A percentile compares a stretch with the other conserved stretches of the same genome.
phyloP scores from a whole-genome alignment of 2,113 vertebrate genomes.

The Pteronura brasiliensis region DNA sequence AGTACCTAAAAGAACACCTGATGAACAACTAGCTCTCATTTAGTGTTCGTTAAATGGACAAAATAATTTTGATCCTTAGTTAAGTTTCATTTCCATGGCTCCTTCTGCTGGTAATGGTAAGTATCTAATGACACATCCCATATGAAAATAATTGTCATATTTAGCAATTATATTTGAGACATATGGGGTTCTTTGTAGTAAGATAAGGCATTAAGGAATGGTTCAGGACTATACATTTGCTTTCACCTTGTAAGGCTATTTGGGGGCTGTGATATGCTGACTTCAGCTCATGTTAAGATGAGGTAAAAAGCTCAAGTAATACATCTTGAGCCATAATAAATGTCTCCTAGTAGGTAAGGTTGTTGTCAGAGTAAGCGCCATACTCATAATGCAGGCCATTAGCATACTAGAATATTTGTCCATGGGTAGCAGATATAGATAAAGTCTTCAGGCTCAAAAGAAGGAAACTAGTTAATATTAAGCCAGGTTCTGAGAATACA shows the following conservation, averaged over 20 bases:
- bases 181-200: not conserved
- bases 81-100: not conserved
- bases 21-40: not conserved
- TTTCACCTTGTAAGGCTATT: not conserved
- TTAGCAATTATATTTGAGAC: not conserved
- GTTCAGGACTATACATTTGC: not conserved
- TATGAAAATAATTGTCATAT: not conserved
- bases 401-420: not conserved
- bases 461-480: not conserved
- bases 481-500: not conserved
- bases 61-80: not conserved
- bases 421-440: not conserved
- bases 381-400: not conserved
- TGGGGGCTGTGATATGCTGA: not conserved
- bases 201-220: not conserved
- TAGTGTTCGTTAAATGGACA: not conserved
- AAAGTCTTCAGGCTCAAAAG: not conserved
- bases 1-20: not conserved
- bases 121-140: not conserved
- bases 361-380: not conserved
- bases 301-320: not conserved
- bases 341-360: not conserved
- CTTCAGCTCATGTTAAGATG: not conserved
- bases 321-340: not conserved
- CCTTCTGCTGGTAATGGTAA: not conserved